phyloP scores from a whole-genome alignment of 2,888 invertebrate genomes.

The Ophion ellenae region DNA sequence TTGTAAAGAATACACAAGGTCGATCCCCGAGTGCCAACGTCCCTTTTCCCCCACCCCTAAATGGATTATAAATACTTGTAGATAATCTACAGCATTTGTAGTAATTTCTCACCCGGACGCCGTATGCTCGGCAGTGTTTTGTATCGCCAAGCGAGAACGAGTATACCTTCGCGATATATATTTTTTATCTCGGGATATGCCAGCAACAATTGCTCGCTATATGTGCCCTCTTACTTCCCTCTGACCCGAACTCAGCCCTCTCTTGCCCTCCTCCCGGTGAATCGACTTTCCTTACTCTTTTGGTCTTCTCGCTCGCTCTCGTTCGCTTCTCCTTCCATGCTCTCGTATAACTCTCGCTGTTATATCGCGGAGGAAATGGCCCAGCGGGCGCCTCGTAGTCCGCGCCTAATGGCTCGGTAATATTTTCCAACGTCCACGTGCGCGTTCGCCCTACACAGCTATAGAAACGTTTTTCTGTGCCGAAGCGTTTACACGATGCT shows the following conservation, averaged over 20 bases:
- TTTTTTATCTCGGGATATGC: constrained; percentile 56
- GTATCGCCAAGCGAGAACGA: neutral
- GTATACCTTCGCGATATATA: constrained; percentile 56
- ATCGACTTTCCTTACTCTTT: constrained; percentile 52
- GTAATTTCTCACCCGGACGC: constrained; percentile 47
- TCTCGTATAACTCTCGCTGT: constrained; percentile 33
- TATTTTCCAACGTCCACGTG: constrained; percentile 57
- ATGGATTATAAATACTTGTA: constrained; percentile 51
- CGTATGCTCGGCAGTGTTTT: constrained; percentile 44
- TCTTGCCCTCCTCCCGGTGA: constrained; percentile 12
- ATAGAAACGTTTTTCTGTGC: constrained; percentile 31
- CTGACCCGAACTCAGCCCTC: neutral
- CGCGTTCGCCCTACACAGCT: constrained; percentile 26
- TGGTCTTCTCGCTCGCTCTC: constrained; percentile 24
- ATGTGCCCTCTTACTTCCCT: constrained; percentile 32
- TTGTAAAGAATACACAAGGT: too few relatives aligned
- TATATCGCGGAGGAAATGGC: constrained; percentile 59
- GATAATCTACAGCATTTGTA: constrained; percentile 58
- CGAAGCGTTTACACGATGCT: constrained; percentile 30
- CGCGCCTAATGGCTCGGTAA: constrained; percentile 64
- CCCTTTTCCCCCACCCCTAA: neutral
- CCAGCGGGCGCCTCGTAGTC: constrained; percentile 62
- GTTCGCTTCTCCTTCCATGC: constrained; percentile 21
- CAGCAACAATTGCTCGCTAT: constrained; percentile 57
- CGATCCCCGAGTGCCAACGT: neutral